A percentile compares a stretch with the other conserved stretches of the same genome.
Conservation (phyloP, 2,113 vertebrate species). For the Corydoras maculifer region DNA sequence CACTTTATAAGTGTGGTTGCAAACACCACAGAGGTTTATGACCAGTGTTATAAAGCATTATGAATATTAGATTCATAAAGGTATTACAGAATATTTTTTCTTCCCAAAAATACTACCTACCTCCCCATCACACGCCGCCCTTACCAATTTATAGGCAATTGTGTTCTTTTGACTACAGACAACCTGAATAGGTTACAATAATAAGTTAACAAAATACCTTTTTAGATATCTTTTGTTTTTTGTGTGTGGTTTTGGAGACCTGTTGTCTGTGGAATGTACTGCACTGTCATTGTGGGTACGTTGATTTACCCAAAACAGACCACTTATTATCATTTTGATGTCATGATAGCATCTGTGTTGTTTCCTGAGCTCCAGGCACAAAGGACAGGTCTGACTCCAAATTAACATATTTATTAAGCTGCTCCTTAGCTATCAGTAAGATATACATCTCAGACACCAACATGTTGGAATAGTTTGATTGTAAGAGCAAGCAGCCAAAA, state of each 20-base stretch:
- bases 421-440: slow-evolving; percentile 1
- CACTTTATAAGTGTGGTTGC: too few species aligned
- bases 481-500: slow-evolving; percentile 5
- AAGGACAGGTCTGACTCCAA: slow-evolving; percentile 2
- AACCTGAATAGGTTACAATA: too few species aligned
- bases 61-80: too few species aligned
- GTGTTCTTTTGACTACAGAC: too few species aligned
- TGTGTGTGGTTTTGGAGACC: slow-evolving; percentile 14
- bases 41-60: too few species aligned
- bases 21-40: too few species aligned
- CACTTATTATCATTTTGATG: slow-evolving; percentile 21
- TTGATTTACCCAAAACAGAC: slow-evolving; percentile 35
- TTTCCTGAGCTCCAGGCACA: slow-evolving; percentile 24
- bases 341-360: slow-evolving; percentile 34
- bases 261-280: slow-evolving; percentile 33
- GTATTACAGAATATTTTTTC: too few species aligned
- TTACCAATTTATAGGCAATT: too few species aligned
- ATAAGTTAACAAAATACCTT: too few species aligned
- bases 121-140: too few species aligned
- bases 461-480: slow-evolving; percentile 3
- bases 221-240: background rate
- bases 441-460: background rate
- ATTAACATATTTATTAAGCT: slow-evolving; percentile 39
- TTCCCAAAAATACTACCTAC: too few species aligned
- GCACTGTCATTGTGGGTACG: slow-evolving; percentile 34